Evolutionary conservation across 2,888 invertebrate species (phyloP), one percentile per base, ranked within the genome.

Genomic region (Lordiphosa andalusiaca): DNA sequence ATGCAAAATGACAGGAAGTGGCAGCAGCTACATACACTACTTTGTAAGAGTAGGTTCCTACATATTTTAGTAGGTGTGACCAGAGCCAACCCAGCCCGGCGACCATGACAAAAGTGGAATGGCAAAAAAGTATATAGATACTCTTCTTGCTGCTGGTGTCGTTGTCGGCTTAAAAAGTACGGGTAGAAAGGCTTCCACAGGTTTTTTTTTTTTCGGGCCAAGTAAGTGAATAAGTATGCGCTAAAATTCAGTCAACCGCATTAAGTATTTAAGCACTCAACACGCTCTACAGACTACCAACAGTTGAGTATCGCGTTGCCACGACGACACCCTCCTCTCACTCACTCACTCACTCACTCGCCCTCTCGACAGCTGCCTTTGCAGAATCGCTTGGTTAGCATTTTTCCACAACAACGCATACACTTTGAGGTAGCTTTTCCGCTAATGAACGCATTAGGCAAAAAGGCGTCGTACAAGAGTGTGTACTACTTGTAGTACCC

Each of bases 381-480:
- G 57, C 58, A 53, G 53, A 66, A 70, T 53, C 76, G 83, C 80
- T 75, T 64, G 76, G 64, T 59, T 80, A 65, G 80, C 85, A 70
- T 80, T 83, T 82, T 84, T 83, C 80, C 82, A 68, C 70, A 72
- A 69, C 69, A 80, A 59, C 69, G 80, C 64, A 71, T 74, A 78
- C 71, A 69, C 84, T 80, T 84, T 83, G 80, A 83, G 84, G 81
- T 73, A 71, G 81, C 77, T 83, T 85, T 83, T 83, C 76, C 80
- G 85, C 84, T 80, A 80, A 80, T 80, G 80, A 80, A 80, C 80
- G 80, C 85, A 83, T 84, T 85, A 80, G 83, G 67, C 76, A 49
- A 53, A 60, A 55, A 64, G 61, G 64, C 61, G 59, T 63, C 59
- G 59, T 30, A 59, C 63, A 63, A 42, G 33, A 46, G 30, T 35